phyloP scores from a whole-genome alignment of 1,140 invertebrate genomes.

The Panulirus ornatus region DNA sequence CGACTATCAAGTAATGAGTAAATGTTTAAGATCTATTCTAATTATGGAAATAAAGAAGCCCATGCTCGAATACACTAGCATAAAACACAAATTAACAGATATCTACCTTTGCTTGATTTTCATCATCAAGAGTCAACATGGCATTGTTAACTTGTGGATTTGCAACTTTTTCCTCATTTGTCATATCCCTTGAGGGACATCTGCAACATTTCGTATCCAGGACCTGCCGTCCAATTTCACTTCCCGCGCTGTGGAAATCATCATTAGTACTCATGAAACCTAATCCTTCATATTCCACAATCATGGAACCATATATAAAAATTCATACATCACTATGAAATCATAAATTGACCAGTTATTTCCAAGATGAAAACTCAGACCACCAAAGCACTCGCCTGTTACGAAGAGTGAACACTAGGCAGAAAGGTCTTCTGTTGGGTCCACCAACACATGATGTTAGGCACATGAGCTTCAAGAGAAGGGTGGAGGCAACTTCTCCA shows the following conservation, averaged over 20 bases:
- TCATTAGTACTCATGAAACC: neutral
- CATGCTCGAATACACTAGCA: neutral
- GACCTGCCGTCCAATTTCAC: slow-evolving; percentile 41
- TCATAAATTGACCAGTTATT: neutral
- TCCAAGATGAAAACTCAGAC: no score
- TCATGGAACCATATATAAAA: neutral
- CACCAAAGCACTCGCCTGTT: slow-evolving; percentile 38
- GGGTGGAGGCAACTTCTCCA: slow-evolving; percentile 29
- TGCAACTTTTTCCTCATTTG: slow-evolving; percentile 27
- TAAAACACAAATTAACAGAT: no score
- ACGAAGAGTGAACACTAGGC: slow-evolving; percentile 46
- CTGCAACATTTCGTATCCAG: slow-evolving; percentile 57
- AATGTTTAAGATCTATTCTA: neutral
- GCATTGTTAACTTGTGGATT: no score
- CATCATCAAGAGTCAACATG: no score
- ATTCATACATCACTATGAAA: neutral
- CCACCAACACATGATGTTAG: slow-evolving; percentile 58
- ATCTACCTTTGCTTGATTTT: neutral
- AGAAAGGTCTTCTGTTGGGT: slow-evolving; percentile 45
- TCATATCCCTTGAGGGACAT: slow-evolving; percentile 55
- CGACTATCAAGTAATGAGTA: neutral
- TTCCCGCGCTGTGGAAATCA: slow-evolving; percentile 21
- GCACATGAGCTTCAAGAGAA: slow-evolving; percentile 42
- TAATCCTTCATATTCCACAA: neutral
- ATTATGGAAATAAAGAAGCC: neutral